Conservation (phyloP, 2,113 vertebrate genomes). For the Chaetops frenatus region DNA sequence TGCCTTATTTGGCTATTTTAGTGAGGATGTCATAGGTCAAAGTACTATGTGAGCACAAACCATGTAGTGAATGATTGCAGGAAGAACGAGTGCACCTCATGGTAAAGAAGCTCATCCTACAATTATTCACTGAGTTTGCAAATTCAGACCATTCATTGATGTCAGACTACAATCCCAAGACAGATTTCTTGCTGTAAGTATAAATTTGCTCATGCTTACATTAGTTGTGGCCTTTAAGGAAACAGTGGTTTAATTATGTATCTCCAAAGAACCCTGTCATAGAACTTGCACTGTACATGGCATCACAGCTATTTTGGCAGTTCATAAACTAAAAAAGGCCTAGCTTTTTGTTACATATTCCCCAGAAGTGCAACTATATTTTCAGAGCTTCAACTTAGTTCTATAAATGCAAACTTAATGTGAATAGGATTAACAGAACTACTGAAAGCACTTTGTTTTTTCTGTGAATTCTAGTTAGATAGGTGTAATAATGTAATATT, state of each 20-base stretch:
- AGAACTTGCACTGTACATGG: not conserved
- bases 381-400: not conserved
- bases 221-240: not conserved
- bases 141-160: not conserved
- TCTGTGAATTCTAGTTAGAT: not conserved
- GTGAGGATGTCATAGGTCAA: conserved; percentile 40
- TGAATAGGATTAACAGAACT: not conserved
- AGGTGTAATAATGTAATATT: not conserved
- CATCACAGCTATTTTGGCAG: not conserved
- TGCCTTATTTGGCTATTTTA: conserved; percentile 31
- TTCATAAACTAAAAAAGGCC: not conserved
- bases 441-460: not conserved
- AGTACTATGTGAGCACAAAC: conserved; percentile 32
- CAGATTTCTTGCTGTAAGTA: not conserved
- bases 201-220: not conserved
- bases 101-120: not conserved
- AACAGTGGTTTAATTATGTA: not conserved
- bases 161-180: not conserved
- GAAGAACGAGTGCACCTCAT: not conserved
- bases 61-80: conserved; percentile 43
- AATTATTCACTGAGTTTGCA: not conserved
- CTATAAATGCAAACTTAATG: not conserved
- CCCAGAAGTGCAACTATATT: not conserved
- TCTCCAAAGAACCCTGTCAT: not conserved
- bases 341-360: not conserved